These are phyloP conservation scores for Drosophila rellima DNA, from an alignment of 2,888 invertebrate species.

Conservation along the genomic window DNA sequence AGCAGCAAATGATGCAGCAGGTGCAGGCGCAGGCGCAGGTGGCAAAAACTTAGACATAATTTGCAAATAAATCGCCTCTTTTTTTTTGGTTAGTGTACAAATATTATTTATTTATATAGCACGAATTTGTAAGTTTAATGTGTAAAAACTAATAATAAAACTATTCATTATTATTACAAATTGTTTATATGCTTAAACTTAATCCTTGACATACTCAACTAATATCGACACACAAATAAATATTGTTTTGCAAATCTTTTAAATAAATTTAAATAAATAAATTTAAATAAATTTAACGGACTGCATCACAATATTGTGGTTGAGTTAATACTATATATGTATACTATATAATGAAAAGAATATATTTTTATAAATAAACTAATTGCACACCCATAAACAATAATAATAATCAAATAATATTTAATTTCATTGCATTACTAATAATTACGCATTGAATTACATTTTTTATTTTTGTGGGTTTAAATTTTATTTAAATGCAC, in stretches of 20 bases:
- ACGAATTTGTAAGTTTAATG: background rate
- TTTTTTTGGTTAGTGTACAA: conserved; percentile 7
- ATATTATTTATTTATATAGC: conserved; percentile 4
- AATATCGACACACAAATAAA: background rate
- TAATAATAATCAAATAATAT: too few relatives aligned
- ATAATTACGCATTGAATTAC: too few relatives aligned
- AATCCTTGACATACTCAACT: background rate
- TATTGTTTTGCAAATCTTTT: background rate
- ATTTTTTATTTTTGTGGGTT: too few relatives aligned
- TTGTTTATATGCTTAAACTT: background rate
- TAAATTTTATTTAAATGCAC: too few relatives aligned
- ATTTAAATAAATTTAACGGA: too few relatives aligned
- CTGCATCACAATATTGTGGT: too few relatives aligned
- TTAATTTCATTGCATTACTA: too few relatives aligned
- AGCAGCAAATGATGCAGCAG: conserved; percentile 37
- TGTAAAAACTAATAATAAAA: background rate
- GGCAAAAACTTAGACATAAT: background rate
- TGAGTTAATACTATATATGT: too few relatives aligned
- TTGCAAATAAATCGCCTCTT: background rate
- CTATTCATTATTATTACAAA: background rate
- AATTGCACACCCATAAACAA: too few relatives aligned
- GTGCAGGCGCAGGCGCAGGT: conserved; percentile 9
- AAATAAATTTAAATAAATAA: too few relatives aligned
- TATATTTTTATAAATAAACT: too few relatives aligned
- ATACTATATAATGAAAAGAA: too few relatives aligned